phyloP scores from a whole-genome alignment of 2,888 invertebrate genomes.

The Caenorhabditis japonica region DNA sequence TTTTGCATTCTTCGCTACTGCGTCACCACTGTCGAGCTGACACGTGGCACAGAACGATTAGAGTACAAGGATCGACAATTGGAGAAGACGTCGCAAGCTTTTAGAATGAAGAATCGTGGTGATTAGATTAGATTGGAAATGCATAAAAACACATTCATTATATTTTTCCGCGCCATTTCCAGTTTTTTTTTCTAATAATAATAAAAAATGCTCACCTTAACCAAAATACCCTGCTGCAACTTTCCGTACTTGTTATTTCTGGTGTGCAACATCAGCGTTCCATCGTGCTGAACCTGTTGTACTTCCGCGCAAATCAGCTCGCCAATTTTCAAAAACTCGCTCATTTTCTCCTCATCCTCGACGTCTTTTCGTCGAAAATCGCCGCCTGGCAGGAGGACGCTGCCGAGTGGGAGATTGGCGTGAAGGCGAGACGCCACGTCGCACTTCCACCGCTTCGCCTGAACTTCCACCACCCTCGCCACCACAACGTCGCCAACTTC shows the following conservation, averaged over 20 bases:
- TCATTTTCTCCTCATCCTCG: slow-evolving; percentile 94
- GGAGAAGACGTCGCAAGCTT: slow-evolving; percentile 14
- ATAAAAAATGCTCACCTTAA: slow-evolving; percentile 54
- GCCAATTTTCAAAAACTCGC: slow-evolving; percentile 91
- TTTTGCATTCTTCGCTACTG: slow-evolving; percentile 19
- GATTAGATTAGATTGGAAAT: too few species aligned
- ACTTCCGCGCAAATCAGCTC: slow-evolving; percentile 88
- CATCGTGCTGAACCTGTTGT: slow-evolving; percentile 85
- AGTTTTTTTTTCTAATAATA: too few species aligned
- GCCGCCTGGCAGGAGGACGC: slow-evolving; percentile 94
- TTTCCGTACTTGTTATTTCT: slow-evolving; percentile 97
- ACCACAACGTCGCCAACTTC: slow-evolving; percentile 98
- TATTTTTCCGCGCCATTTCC: too few species aligned
- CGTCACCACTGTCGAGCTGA: neutral
- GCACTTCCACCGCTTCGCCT: slow-evolving; percentile 80
- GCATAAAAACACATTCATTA: too few species aligned
- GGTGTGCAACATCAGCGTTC: slow-evolving; percentile 92
- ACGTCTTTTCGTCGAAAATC: slow-evolving; percentile 82
- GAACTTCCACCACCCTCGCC: slow-evolving; percentile 92
- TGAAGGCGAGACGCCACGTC: slow-evolving; percentile 88
- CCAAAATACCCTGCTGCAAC: slow-evolving; percentile 80
- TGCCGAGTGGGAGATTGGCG: slow-evolving; percentile 88
- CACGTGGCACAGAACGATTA: neutral
- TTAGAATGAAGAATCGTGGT: slow-evolving; percentile 79
- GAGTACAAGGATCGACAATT: slow-evolving; percentile 24